Evolutionary conservation across 2,797 vertebrate species (phyloP).

Genomic region (Acanthurus leucopareius): DNA sequence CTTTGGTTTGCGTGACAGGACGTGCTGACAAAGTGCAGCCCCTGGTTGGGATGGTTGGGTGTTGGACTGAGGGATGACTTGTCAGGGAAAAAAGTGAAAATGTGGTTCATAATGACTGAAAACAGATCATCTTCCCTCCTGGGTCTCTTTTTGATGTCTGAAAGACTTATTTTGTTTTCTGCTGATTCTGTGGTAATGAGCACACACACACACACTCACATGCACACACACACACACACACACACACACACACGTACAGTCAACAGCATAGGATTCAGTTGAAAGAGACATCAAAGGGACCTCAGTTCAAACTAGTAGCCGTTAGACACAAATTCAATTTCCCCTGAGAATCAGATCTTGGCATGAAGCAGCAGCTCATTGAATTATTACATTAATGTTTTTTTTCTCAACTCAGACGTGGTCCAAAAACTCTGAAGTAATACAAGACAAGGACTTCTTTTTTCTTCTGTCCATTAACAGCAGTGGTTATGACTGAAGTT

Average conservation of each 20-base stretch:
- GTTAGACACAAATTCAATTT: constrained; percentile 60
- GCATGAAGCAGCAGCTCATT: constrained; percentile 15
- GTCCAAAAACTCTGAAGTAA: constrained; percentile 1
- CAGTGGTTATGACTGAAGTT: background rate
- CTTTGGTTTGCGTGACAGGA: constrained; percentile 62
- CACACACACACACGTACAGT: constrained; percentile 9
- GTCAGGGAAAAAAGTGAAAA: constrained; percentile 32
- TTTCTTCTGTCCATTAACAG: background rate
- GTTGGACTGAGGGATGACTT: constrained; percentile 34
- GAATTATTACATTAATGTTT: constrained; percentile 25
- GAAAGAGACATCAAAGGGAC: constrained; percentile 59
- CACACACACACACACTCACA: background rate
- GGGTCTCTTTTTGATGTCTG: constrained; percentile 65
- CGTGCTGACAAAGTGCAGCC: constrained; percentile 52
- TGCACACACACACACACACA: background rate
- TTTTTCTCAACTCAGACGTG: constrained; percentile 20
- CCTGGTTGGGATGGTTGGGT: constrained; percentile 34
- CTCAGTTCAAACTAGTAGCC: constrained; percentile 43
- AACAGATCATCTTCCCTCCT: constrained; percentile 64
- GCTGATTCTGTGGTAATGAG: constrained; percentile 59
- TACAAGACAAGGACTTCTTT: background rate
- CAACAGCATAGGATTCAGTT: background rate
- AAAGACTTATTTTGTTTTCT: constrained; percentile 68
- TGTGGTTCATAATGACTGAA: constrained; percentile 58
- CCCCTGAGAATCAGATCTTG: constrained; percentile 46